Percentiles rank a stretch among this genome's conserved stretches.
phyloP scores from a whole-genome alignment of 2,888 invertebrate genomes.

The Andrena minutula region DNA sequence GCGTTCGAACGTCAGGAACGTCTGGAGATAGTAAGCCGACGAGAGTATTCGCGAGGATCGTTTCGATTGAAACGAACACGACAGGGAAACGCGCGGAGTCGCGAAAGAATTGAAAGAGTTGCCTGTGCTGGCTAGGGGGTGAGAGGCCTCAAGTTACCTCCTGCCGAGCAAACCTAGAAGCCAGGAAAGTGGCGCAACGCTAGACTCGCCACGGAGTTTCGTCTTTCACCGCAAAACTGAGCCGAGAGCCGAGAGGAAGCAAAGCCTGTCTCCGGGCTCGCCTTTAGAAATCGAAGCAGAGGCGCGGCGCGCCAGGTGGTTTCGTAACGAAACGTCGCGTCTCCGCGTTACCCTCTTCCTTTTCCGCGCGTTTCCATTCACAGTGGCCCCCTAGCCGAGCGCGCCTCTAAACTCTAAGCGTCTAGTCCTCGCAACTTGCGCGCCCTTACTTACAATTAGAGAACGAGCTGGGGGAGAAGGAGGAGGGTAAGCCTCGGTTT shows the following conservation, averaged over 20 bases:
- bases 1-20: neutral
- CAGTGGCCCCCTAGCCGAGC: too few species aligned
- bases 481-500: neutral
- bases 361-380: conserved; percentile 12
- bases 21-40: neutral
- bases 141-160: conserved; percentile 64
- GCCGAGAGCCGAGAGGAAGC: conserved; percentile 66
- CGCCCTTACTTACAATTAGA: too few species aligned
- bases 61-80: neutral
- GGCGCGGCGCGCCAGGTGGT: conserved; percentile 26
- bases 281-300: conserved; percentile 57
- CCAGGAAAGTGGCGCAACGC: conserved; percentile 69
- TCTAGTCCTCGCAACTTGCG: too few species aligned
- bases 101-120: conserved; percentile 21
- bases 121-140: conserved; percentile 1
- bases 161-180: conserved; percentile 58
- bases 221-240: conserved; percentile 74
- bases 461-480: neutral
- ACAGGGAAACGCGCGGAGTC: neutral
- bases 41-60: neutral
- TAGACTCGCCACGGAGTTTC: conserved; percentile 67
- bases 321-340: conserved; percentile 21
- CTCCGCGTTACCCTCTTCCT: neutral
- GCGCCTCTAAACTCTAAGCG: neutral
- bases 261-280: conserved; percentile 53